Conservation (phyloP, 2,113 vertebrate species). For the Stictonetta naevosa region DNA sequence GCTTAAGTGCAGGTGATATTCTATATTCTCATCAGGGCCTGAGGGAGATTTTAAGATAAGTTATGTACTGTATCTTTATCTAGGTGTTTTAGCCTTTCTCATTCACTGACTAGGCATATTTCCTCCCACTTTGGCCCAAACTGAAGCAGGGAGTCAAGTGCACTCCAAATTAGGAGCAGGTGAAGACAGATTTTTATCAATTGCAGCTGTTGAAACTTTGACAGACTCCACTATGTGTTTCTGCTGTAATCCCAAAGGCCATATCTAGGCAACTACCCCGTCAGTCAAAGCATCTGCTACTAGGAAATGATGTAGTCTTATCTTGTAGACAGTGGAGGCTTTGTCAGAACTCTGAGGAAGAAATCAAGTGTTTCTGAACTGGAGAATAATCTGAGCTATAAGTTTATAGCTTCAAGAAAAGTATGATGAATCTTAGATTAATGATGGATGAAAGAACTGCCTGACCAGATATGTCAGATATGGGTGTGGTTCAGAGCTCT, state of each 20-base stretch:
- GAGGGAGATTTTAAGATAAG: background rate
- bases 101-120: background rate
- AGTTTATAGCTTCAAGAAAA: conserved; percentile 45
- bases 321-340: background rate
- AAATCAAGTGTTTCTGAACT: background rate
- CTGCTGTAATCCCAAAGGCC: background rate
- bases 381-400: conserved; percentile 27
- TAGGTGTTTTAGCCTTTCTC: background rate
- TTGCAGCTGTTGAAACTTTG: background rate
- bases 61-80: background rate
- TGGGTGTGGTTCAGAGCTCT: conserved; percentile 1
- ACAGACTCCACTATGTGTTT: background rate
- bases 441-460: conserved; percentile 22
- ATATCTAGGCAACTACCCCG: background rate
- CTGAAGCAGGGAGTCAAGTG: background rate
- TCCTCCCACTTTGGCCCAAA: background rate
- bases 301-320: background rate
- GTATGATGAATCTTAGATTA: background rate
- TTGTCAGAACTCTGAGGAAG: background rate
- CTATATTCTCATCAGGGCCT: background rate
- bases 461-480: background rate
- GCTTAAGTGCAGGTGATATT: background rate
- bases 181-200: background rate
- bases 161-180: background rate
- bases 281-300: background rate